Evolutionary conservation across 2,113 vertebrate species (phyloP).

Genomic region (Ia io): DNA sequence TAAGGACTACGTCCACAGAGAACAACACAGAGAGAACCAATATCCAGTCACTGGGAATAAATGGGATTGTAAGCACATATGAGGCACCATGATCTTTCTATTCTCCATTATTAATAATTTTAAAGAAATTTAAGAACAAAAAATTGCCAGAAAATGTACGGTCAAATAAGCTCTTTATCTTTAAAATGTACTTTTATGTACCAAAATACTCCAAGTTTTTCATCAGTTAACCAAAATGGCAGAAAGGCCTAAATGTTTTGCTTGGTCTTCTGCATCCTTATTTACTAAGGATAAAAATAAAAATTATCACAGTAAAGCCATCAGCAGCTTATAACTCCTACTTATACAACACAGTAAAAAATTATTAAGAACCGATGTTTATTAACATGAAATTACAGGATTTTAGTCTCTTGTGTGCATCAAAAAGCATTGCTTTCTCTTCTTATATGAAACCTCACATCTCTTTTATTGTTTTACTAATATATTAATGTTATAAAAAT

Average conservation of each 20-base stretch:
- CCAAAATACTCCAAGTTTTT: slow-evolving; percentile 28
- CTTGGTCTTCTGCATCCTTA: background rate
- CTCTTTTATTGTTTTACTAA: background rate
- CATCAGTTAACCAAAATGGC: background rate
- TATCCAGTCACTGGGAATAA: background rate
- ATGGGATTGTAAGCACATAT: background rate
- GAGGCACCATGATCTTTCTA: background rate
- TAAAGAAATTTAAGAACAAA: slow-evolving; percentile 15
- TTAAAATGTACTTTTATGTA: background rate
- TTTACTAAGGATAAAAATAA: slow-evolving; percentile 10
- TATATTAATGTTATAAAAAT: slow-evolving; percentile 39
- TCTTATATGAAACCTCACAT: background rate
- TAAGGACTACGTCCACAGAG: background rate
- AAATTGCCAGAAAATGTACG: background rate
- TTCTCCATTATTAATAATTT: background rate
- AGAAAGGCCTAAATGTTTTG: slow-evolving; percentile 32
- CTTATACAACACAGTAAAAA: background rate
- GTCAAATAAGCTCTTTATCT: background rate
- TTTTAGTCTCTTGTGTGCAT: background rate
- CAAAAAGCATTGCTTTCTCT: slow-evolving; percentile 12
- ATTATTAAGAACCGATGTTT: background rate
- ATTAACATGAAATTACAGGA: slow-evolving; percentile 22
- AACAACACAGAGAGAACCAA: background rate
- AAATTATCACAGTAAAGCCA: background rate
- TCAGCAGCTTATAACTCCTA: background rate